Evolutionary conservation across 2,888 invertebrate genomes (phyloP).

Genomic region (Athalia rosae): DNA sequence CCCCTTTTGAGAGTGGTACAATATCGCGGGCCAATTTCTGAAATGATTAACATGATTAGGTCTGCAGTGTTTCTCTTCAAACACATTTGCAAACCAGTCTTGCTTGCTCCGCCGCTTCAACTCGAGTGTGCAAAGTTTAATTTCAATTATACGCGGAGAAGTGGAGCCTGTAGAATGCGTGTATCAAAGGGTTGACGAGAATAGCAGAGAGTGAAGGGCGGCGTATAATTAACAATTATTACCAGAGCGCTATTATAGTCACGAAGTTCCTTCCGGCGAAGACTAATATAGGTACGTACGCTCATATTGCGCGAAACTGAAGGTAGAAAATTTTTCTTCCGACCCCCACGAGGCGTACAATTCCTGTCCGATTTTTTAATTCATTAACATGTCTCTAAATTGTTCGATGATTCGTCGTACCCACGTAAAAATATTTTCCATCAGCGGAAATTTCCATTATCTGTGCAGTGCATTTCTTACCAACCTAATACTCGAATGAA

Average conservation of each 20-base stretch:
- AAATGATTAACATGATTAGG: conserved; percentile 29
- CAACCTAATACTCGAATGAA: too few relatives aligned
- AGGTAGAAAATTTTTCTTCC: too few relatives aligned
- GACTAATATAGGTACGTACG: too few relatives aligned
- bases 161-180: conserved; percentile 7
- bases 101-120: conserved; percentile 20
- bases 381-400: too few relatives aligned
- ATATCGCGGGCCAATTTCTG: neutral
- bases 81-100: conserved; percentile 6
- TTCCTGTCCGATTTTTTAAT: too few relatives aligned
- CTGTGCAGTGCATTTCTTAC: too few relatives aligned
- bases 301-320: too few relatives aligned
- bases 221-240: conserved; percentile 34
- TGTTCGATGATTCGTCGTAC: too few relatives aligned
- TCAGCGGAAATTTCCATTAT: too few relatives aligned
- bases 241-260: neutral
- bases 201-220: conserved; percentile 7
- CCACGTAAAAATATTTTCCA: too few relatives aligned
- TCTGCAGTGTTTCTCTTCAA: conserved; percentile 9
- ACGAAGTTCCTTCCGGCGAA: neutral
- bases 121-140: conserved; percentile 37
- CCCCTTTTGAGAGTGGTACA: neutral
- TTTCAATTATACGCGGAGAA: conserved; percentile 32
- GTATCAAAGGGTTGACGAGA: conserved; percentile 14
- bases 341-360: too few relatives aligned